These are phyloP conservation scores for Poeciliopsis paucimaculata DNA, from an alignment of 2,797 vertebrate genomes.

Conservation along the genomic window DNA sequence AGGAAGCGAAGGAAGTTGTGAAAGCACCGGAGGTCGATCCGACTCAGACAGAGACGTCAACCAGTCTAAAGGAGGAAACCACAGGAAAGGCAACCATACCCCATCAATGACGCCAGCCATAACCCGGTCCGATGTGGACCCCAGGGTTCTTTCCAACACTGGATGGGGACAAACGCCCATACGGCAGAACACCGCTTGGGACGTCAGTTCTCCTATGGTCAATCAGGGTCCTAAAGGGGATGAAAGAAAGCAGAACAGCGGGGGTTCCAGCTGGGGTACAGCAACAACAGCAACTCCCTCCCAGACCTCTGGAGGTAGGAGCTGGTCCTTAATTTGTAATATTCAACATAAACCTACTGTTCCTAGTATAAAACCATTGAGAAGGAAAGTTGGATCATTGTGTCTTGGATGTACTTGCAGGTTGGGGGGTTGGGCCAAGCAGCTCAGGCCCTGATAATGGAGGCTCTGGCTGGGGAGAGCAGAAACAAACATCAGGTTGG, in stretches of 20 bases:
- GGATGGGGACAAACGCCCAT: conserved; percentile 98
- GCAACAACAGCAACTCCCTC: conserved; percentile 75
- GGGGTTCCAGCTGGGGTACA: conserved; percentile 87
- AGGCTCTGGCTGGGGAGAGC: conserved; percentile 89
- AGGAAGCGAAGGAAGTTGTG: conserved; percentile 89
- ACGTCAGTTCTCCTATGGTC: conserved; percentile 79
- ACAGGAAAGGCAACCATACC: conserved; percentile 82
- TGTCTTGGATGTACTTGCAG: conserved; percentile 40
- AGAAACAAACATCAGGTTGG: conserved; percentile 88
- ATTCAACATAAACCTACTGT: not conserved
- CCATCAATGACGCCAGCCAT: conserved; percentile 77
- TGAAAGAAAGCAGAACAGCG: conserved; percentile 87
- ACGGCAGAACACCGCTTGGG: conserved; percentile 96
- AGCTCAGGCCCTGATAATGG: conserved; percentile 84
- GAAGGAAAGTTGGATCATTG: not conserved
- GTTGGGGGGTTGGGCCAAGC: conserved; percentile 85
- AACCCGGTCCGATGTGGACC: conserved; percentile 88
- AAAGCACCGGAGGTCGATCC: conserved; percentile 87
- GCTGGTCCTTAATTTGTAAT: not conserved
- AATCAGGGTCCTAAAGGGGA: conserved; percentile 70
- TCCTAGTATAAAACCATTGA: not conserved
- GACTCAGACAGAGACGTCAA: conserved; percentile 75
- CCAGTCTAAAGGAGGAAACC: conserved; percentile 77
- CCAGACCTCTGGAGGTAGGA: conserved; percentile 84
- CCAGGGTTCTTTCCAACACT: conserved; percentile 94